Base-by-base conservation (phyloP, 2,797 vertebrate genomes). In the Sebastes matsubarae region DNA sequence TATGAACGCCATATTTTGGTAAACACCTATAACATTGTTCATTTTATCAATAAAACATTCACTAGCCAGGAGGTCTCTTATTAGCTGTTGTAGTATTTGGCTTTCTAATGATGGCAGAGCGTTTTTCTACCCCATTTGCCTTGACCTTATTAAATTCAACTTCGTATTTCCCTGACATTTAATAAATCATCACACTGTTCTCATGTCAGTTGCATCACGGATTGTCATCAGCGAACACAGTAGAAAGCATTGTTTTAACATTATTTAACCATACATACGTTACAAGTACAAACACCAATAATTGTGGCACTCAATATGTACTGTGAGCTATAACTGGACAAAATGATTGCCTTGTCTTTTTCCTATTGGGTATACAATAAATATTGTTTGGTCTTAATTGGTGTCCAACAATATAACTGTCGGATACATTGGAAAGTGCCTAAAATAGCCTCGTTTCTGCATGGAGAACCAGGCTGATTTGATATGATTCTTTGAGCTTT, bases 401-500 rank as follows among this genome's bases (percentile, higher is more conserved):
- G 10, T 61, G 68, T 72, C 72, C 8, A 20, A 42, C 60, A 58
- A 4, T 57, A 32, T 69, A 22, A 74, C 5, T 18, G 24, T 55
- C 25, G 61, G 71, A 74, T 64, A 54, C 11, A 24, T 25, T 57
- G 52, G 14, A 50, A 63, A 30, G 24, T 7, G 70, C 50, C 65
- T 80, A 32, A 79, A 83, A 90, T 60, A 83, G 75, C 30, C 24
- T 12, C 2, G 11, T 86, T 88, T 88, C 84, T 86, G 85, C 80
- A 81, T 84, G 85, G 57, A 71, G 57, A 84, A 67, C 60, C 79
- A 32, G 73, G 82, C 87, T 72, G 72, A 92, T 90, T 82, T 79
- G 68, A 91, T 80, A 61, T 71, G 91, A 91, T 77, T 92, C 70
- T 88, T 64, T 85, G 77, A 90, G 92, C 83, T 82, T 89, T 87